Base-by-base conservation (phyloP, 1,140 invertebrate genomes). In the Lethocerus indicus region DNA sequence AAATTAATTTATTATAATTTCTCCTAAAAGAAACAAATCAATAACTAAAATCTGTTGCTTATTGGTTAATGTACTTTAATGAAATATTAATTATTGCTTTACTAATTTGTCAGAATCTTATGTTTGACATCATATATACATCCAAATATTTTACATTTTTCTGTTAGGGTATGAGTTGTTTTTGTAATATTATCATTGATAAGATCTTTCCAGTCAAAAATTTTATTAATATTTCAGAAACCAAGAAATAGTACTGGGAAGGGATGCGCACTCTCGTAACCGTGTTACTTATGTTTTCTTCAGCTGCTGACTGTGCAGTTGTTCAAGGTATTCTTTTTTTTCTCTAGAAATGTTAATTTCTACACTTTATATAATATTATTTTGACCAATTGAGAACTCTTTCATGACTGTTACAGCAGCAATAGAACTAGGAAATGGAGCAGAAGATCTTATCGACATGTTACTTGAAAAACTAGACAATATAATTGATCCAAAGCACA, bases 401-500 rank as follows among this genome's bases (percentile, higher is more conserved):
- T 24, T 5, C 25, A 12, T 4, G n/a, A n/a, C n/a, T n/a, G n/a
- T n/a, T 26, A 16, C n/a, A 44, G 42, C 42, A 28, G 4, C 29
- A 4, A 20, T 44, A 14, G 42, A 44, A 9, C 42, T 44, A n/a
- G 42, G 29, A 16, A 44, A 44, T 28, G 42, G 29, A 16, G 27
- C 42, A 26, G 42, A 44, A 44, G 25, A 44, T 26, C 42, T 44
- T 44, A 13, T 44, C 16, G 29, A 13, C 12, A 14, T 27, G 5
- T 44, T 44, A 20, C 26, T 44, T 16, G 29, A 28, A 7, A 44
- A 26, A 27, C 25, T 44, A 12, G 42, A 44, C n/a, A 28, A 14
- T 7, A 13, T 26, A n/a, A 27, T 44, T 20, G 42, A 44, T 28
- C 42, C 42, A 16, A 44, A 44, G 29, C 25, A 28, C 42, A 44